Conservation (phyloP, 2,797 vertebrate genomes). For the Tauraco hartlaubi region DNA sequence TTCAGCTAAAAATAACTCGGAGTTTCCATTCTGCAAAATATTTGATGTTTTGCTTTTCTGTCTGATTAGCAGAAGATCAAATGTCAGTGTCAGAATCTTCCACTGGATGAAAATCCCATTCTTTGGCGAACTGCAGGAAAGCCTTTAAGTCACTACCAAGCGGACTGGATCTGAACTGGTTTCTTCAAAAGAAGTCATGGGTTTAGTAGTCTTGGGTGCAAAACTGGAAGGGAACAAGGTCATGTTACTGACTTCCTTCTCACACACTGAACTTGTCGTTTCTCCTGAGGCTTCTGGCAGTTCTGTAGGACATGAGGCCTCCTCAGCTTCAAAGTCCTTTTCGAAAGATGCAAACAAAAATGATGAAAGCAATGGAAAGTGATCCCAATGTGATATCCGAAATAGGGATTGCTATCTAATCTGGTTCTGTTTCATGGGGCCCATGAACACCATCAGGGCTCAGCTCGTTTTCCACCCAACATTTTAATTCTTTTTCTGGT, state of each 20-base stretch:
- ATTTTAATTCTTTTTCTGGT: not conserved
- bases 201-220: not conserved
- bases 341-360: not conserved
- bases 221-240: not conserved
- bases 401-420: not conserved
- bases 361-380: not conserved
- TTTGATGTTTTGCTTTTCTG: constrained; percentile 14
- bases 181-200: not conserved
- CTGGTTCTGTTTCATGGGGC: not conserved
- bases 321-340: not conserved
- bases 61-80: not conserved
- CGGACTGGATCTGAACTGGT: not conserved
- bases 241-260: not conserved
- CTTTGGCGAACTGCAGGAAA: not conserved
- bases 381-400: not conserved
- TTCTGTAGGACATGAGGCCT: not conserved
- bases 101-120: not conserved
- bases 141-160: not conserved
- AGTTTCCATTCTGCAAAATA: constrained; percentile 32
- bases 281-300: not conserved
- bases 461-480: not conserved
- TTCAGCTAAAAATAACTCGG: constrained; percentile 35
- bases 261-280: not conserved
- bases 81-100: not conserved
- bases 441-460: not conserved